Base-by-base conservation (phyloP, 2,797 vertebrate genomes). In the Coilia nasus region DNA sequence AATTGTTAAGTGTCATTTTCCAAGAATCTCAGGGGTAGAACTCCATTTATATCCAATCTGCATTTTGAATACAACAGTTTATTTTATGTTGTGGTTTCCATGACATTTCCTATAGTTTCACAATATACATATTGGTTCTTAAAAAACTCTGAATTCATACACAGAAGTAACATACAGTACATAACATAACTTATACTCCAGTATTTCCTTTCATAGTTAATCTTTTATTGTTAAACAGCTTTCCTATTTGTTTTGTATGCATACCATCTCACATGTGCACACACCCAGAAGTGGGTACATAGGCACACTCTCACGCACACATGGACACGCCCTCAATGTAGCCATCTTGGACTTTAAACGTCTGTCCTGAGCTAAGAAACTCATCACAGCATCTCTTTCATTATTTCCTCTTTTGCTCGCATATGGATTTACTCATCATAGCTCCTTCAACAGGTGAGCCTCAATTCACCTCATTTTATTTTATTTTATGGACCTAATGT, bases 331-430 rank as follows among this genome's bases (percentile, higher is more conserved):
- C 71, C 87, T 84, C 85, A 67, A 44, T 41, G 19, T 6, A 31
- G 28, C 81, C 15, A 71, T 89, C 86, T 90, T 91, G 95, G 94
- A 95, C 94, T 95, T 95, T 91, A 94, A 89, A 92, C 93, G 57
- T 81, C 89, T 64, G 87, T 0, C 67, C 90, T 93, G 90, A 90
- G 92, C 93, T 89, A 92, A 81, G 85, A 83, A 14, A 81, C 91
- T 86, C 82, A 89, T 91, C 12, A 9, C 50, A 41, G 35, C 12
- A 9, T 78, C 31, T 41, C 35, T 14, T 41, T 78, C 23, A 41
- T 75, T 41, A 75, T 78, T 44, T 78, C 71, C 31, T 78, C 19
- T 78, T 78, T 17, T 78, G 71, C 71, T 78, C 19, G 31, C 71
- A 21, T n/a, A 78, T 78, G 71, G 71, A 78, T 44, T 67, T 11